Conservation (phyloP, 2,888 invertebrate genomes). For the Agrochola litura region DNA sequence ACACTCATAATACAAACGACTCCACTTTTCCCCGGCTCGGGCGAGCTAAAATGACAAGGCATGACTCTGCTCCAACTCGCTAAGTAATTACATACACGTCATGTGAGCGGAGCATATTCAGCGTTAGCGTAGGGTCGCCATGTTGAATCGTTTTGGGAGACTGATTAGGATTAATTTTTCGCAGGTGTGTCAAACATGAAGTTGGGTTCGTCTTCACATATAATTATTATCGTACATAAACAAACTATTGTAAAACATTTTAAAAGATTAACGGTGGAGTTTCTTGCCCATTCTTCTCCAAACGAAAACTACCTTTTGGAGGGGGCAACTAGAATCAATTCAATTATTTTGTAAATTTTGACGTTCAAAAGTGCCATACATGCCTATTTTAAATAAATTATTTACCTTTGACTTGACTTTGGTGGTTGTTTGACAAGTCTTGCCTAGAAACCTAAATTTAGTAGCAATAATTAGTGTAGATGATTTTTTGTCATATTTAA, state of each 20-base stretch:
- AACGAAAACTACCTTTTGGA: too few species aligned
- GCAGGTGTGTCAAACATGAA: neutral
- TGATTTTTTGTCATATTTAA: neutral
- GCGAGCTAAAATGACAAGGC: conserved; percentile 86
- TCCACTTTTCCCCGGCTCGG: conserved; percentile 71
- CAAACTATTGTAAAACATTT: too few species aligned
- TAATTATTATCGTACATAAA: too few species aligned
- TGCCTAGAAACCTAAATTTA: neutral
- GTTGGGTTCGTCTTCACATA: too few species aligned
- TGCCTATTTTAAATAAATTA: too few species aligned
- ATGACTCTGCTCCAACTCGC: conserved; percentile 84
- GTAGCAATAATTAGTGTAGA: neutral
- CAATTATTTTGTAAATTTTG: too few species aligned
- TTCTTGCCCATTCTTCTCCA: too few species aligned
- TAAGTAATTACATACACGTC: conserved; percentile 89
- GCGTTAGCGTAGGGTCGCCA: conserved; percentile 68
- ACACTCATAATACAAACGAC: conserved; percentile 73
- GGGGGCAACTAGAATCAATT: too few species aligned
- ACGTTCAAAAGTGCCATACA: too few species aligned
- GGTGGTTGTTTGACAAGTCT: neutral
- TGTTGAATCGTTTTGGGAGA: conserved; percentile 37
- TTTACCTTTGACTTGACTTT: too few species aligned
- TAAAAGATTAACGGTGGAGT: too few species aligned
- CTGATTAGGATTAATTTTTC: conserved; percentile 26
- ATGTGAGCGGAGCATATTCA: conserved; percentile 78